A percentile compares a stretch with the other conserved stretches of the same genome.
These are phyloP conservation scores for Montipora cactus DNA, from an alignment of 64 coral and sea anemone genomes.

Conservation along the genomic window DNA sequence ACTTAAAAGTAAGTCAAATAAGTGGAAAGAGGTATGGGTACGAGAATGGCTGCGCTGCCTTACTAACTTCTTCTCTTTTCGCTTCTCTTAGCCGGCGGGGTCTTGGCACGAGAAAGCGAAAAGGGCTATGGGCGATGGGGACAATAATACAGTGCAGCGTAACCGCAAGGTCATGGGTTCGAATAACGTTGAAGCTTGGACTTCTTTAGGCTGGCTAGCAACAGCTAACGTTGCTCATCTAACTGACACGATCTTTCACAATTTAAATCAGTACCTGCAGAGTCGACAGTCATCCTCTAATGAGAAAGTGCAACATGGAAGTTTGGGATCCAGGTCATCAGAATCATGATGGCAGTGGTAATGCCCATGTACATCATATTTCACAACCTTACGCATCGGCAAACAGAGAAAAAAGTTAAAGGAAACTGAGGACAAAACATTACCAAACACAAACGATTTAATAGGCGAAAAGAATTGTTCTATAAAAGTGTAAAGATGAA, in stretches of 20 bases:
- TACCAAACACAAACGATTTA: not conserved
- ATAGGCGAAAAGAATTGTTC: not conserved
- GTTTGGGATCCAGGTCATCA: slow-evolving; percentile 67
- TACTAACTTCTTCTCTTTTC: too few species aligned
- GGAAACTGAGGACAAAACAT: not conserved
- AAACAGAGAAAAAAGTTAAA: not conserved
- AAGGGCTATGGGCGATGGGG: too few species aligned
- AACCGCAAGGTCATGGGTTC: too few species aligned
- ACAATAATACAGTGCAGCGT: too few species aligned
- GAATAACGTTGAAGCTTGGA: too few species aligned
- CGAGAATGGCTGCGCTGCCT: too few species aligned
- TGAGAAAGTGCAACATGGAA: slow-evolving; percentile 75
- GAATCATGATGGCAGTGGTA: slow-evolving; percentile 93
- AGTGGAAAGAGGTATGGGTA: too few species aligned
- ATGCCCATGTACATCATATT: slow-evolving; percentile 81
- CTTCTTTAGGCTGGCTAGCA: not conserved
- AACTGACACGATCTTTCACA: not conserved
- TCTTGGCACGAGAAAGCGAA: too few species aligned
- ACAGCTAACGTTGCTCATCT: not conserved
- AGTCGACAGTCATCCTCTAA: slow-evolving; percentile 80
- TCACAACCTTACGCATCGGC: slow-evolving; percentile 65
- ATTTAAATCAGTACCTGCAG: slow-evolving; percentile 51
- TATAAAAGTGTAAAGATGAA: too few species aligned
- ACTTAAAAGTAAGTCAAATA: too few species aligned
- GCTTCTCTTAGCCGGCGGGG: too few species aligned